Base-by-base conservation (phyloP, 1,140 invertebrate species). In the Melanaphis sacchari region DNA sequence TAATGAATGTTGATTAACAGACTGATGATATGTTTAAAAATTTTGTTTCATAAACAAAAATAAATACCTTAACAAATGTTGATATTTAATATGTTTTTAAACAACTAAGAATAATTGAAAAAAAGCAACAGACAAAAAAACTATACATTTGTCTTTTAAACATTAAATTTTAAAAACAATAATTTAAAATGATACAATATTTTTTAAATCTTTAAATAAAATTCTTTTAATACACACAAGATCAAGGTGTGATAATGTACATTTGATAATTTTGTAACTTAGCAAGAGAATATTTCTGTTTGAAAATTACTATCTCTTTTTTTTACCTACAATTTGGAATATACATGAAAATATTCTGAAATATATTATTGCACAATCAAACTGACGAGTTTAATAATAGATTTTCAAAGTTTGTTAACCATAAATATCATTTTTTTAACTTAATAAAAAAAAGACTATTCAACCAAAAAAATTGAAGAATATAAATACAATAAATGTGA, bases 1-100 rank as follows among this genome's bases (percentile, higher is more conserved):
- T 36, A 52, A 89, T 52, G 21, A 24, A 88, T 52, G 31, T 52
- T 49, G 31, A 88, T 88, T 90, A 22, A 59, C 36, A 90, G 52
- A 90, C 88, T 90, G 88, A 59, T 52, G 38, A 40, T 90, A 59
- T 31, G 59, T 66, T 90, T 66, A 3, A 59, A 54, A 9, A 38
- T 90, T 54, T 59, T 40, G 21, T 54, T 59, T 90, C 11, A 46
- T 85, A 85, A 85, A 85, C 82, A 43, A 85, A 85, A 66, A 15
- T 66, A 15, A 76, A n/a, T 76, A n/a, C 59, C 31, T n/a, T n/a
- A 66, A n/a, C n/a, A n/a, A 76, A 76, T 76, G 31, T 36, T 76
- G 31, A 76, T n/a, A n/a, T 76, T 76, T 76, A 76, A 31, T 54
- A 26, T n/a, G 2, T 76, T 59, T 26, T 76, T 18, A 76, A 76